Percentiles rank a stretch among this genome's conserved stretches.
phyloP scores from a whole-genome alignment of 2,888 invertebrate species.

The Cataglyphis rosenhaueri region DNA sequence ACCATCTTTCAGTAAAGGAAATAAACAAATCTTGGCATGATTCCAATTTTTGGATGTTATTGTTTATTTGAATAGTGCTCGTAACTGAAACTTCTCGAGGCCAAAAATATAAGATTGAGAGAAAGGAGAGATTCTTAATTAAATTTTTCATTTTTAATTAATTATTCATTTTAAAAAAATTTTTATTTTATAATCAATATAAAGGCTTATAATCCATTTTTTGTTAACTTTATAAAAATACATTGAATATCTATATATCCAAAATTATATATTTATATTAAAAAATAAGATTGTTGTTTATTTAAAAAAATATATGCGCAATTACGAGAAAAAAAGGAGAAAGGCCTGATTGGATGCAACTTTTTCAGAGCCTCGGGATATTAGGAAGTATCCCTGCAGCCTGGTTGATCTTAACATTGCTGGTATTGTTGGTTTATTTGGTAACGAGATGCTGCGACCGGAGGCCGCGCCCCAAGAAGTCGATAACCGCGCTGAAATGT shows the following conservation, averaged over 20 bases:
- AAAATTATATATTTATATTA: background rate
- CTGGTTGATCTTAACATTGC: slow-evolving; percentile 95
- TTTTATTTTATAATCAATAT: background rate
- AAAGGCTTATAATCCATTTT: background rate
- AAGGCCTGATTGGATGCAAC: slow-evolving; percentile 26
- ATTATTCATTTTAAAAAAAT: background rate
- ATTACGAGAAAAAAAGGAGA: background rate
- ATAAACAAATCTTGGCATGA: slow-evolving; percentile 13
- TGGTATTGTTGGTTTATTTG: slow-evolving; percentile 95
- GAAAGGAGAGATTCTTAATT: slow-evolving; percentile 2
- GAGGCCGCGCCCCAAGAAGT: slow-evolving; percentile 94
- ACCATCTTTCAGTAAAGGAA: background rate
- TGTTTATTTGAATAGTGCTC: background rate
- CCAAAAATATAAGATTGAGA: background rate
- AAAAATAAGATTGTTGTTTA: background rate
- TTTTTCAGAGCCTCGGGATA: slow-evolving; percentile 94
- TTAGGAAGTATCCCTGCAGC: slow-evolving; percentile 97
- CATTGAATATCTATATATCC: background rate
- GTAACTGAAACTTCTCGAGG: background rate
- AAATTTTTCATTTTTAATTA: slow-evolving; percentile 1
- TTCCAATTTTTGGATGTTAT: slow-evolving; percentile 27
- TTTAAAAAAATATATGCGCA: background rate
- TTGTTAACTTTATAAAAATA: slow-evolving; percentile 12
- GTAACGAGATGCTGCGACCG: slow-evolving; percentile 98
- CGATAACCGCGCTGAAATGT: slow-evolving; percentile 94